Percentiles rank a stretch among this genome's conserved stretches.
These are phyloP conservation scores for Mythimna vitellina DNA, from an alignment of 2,888 invertebrate species.

Conservation along the genomic window DNA sequence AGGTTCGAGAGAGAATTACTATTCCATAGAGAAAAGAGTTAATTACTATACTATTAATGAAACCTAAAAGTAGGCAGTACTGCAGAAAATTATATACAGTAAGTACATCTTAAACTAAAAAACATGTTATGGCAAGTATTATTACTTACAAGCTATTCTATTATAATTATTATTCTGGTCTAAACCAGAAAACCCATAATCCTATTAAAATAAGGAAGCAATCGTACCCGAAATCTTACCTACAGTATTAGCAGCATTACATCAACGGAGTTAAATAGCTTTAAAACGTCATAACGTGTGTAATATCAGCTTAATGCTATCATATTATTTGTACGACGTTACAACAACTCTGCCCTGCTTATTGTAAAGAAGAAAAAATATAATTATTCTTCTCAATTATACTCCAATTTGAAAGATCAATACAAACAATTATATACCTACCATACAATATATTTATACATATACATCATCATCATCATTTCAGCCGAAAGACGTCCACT, in stretches of 20 bases:
- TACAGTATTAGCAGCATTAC: background rate
- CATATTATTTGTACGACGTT: constrained; percentile 3
- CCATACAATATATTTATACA: too few species aligned
- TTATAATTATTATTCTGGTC: too few species aligned
- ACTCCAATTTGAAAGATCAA: too few species aligned
- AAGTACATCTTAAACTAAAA: background rate
- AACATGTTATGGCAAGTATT: background rate
- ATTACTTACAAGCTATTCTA: background rate
- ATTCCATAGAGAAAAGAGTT: too few species aligned
- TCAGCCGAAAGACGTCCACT: too few species aligned
- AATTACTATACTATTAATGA: constrained; percentile 17
- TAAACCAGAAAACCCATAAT: constrained; percentile 1
- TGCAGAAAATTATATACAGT: background rate
- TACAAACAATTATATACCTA: background rate
- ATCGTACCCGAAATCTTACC: background rate
- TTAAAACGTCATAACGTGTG: background rate
- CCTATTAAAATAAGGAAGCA: background rate
- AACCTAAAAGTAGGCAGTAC: background rate
- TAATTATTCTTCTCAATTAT: too few species aligned
- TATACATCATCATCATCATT: too few species aligned
- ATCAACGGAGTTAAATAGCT: constrained; percentile 1
- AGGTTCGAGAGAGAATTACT: background rate
- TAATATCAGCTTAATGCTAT: constrained; percentile 9
- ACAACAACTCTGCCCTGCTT: too few species aligned
- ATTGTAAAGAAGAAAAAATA: too few species aligned